Evolutionary conservation across 2,888 invertebrate species (phyloP).

Genomic region (Suillia variegata): DNA sequence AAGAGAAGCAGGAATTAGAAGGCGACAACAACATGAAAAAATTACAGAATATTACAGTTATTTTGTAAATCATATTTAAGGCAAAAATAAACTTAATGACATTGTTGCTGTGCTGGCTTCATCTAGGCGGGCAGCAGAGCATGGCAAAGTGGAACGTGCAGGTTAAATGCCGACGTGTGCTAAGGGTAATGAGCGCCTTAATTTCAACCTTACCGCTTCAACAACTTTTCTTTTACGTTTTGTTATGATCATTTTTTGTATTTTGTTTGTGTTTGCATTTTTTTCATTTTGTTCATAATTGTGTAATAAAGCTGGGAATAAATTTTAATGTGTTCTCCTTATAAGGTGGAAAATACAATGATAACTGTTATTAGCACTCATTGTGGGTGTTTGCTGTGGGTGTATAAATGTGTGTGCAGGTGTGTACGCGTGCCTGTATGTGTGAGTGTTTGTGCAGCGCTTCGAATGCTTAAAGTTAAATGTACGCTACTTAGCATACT

Average conservation of each 20-base stretch:
- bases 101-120: constrained; percentile 21
- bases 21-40: neutral
- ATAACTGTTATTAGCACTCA: constrained; percentile 35
- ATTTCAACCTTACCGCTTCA: neutral
- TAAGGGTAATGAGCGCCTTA: neutral
- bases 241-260: neutral
- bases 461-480: too few species aligned
- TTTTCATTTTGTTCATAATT: neutral
- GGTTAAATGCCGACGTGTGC: neutral
- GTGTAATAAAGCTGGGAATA: constrained; percentile 23
- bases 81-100: constrained; percentile 18
- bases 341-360: constrained; percentile 16
- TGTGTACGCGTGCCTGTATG: neutral
- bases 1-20: neutral
- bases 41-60: neutral
- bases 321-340: constrained; percentile 33
- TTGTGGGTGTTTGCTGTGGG: neutral
- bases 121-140: too few species aligned
- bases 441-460: neutral
- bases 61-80: neutral
- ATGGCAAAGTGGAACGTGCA: too few species aligned
- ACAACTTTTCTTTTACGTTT: neutral
- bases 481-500: neutral
- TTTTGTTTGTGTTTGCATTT: neutral
- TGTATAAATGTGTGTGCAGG: neutral